These are phyloP conservation scores for Atrina japonica DNA, from an alignment of 2,888 invertebrate species.

Conservation along the genomic window DNA sequence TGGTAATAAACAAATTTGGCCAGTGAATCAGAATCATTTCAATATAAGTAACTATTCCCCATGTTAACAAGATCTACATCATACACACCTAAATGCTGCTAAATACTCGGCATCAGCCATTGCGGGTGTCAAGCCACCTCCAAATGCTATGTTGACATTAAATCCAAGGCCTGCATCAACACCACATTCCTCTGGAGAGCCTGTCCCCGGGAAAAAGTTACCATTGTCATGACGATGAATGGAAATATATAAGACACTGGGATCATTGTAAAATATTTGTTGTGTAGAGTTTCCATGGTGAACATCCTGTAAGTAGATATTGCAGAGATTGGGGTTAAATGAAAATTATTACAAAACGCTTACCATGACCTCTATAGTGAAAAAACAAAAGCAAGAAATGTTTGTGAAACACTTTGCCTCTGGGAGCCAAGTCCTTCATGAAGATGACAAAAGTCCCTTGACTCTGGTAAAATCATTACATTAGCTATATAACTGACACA, in stretches of 20 bases:
- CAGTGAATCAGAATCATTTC: too few species aligned
- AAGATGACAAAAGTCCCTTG: too few species aligned
- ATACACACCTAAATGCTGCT: conserved; percentile 89
- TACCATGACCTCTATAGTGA: too few species aligned
- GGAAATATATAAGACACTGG: conserved; percentile 96
- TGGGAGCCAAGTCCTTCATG: too few species aligned
- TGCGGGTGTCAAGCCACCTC: conserved; percentile 92
- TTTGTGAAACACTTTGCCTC: too few species aligned
- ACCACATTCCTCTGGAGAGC: conserved; percentile 95
- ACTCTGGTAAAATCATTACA: too few species aligned
- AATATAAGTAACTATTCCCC: too few species aligned
- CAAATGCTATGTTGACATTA: conserved; percentile 98
- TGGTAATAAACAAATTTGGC: too few species aligned
- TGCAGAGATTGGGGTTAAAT: background rate
- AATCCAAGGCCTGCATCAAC: conserved; percentile 93
- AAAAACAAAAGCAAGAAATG: too few species aligned
- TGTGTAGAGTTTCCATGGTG: conserved; percentile 99
- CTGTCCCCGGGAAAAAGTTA: conserved; percentile 99
- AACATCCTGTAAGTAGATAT: conserved; percentile 91
- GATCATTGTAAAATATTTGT: conserved; percentile 98
- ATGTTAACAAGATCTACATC: background rate
- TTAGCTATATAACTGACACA: too few species aligned
- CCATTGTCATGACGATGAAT: conserved; percentile 99
- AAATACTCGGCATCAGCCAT: conserved; percentile 97
- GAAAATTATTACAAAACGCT: too few species aligned